Evolutionary conservation across 1,140 invertebrate genomes (phyloP).

Genomic region (Solen grandis): DNA sequence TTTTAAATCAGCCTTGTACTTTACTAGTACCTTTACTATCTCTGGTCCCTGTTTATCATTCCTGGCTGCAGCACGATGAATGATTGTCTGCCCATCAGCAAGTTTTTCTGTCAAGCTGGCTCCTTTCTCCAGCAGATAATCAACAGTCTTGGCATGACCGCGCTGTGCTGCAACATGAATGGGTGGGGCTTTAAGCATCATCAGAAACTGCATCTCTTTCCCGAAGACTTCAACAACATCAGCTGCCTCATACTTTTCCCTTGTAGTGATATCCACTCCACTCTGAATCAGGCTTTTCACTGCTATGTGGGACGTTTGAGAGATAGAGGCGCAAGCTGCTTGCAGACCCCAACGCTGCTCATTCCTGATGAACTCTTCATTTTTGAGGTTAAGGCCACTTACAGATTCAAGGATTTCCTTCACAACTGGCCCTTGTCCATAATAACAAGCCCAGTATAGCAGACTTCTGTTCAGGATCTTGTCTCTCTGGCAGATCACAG

Average conservation of each 20-base stretch:
- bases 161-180: not conserved
- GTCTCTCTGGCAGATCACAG: not conserved
- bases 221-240: not conserved
- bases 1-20: not conserved
- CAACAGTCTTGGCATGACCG: not conserved
- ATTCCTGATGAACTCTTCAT: no score
- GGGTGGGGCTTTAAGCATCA: not conserved
- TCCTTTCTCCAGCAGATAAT: not conserved
- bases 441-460: not conserved
- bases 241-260: not conserved
- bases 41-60: not conserved
- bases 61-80: not conserved
- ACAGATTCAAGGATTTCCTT: not conserved
- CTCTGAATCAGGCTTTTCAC: not conserved
- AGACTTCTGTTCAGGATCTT: not conserved
- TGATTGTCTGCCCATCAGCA: not conserved
- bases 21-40: not conserved
- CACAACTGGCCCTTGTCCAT: not conserved
- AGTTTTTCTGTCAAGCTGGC: not conserved
- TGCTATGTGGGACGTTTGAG: not conserved
- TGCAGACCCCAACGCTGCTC: not conserved
- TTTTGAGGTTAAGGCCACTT: not conserved
- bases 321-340: not conserved
- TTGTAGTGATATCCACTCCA: not conserved
- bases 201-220: not conserved